phyloP scores from a whole-genome alignment of 2,888 invertebrate species.

The Microplitis deprimator region DNA sequence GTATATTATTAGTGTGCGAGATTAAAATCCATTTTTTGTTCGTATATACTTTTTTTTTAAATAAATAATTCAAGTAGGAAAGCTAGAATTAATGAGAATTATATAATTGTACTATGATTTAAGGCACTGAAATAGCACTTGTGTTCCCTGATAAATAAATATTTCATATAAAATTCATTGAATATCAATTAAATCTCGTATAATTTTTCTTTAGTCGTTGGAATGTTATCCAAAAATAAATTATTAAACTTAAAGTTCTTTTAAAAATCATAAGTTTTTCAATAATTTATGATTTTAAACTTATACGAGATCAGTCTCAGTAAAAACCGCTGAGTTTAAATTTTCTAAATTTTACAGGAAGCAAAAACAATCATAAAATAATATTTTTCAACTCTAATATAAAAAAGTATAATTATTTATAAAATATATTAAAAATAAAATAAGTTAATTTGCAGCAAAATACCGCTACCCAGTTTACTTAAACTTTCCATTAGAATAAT shows the following conservation, averaged over 20 bases:
- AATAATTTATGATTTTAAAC: neutral
- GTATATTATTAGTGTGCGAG: neutral
- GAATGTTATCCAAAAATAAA: slow-evolving; percentile 27
- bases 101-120: slow-evolving; percentile 25
- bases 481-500: too few species aligned
- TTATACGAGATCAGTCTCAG: neutral
- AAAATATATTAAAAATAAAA: too few species aligned
- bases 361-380: too few species aligned
- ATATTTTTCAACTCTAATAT: too few species aligned
- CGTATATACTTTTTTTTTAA: neutral
- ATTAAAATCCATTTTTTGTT: neutral
- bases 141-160: slow-evolving; percentile 6
- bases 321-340: too few species aligned
- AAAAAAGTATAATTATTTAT: too few species aligned
- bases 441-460: too few species aligned
- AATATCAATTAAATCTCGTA: neutral
- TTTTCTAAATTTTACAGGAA: too few species aligned
- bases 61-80: neutral
- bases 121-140: slow-evolving; percentile 35
- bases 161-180: neutral
- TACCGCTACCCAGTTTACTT: too few species aligned
- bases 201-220: neutral
- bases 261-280: neutral
- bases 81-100: slow-evolving; percentile 16
- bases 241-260: too few species aligned